These are phyloP conservation scores for Cairina moschata DNA, from an alignment of 2,113 vertebrate genomes.

Conservation along the genomic window DNA sequence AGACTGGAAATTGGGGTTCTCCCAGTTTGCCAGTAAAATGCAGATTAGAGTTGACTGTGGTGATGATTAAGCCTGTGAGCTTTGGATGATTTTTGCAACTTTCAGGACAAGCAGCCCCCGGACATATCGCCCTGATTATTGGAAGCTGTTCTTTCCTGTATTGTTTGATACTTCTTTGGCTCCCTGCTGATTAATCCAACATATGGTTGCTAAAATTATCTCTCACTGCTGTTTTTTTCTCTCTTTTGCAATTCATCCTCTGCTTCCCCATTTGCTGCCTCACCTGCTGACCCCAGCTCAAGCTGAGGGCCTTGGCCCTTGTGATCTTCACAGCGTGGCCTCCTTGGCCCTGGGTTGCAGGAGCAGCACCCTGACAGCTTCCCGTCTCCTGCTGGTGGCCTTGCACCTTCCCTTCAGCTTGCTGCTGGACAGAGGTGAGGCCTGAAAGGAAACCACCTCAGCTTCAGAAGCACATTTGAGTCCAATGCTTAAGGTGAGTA, in stretches of 20 bases:
- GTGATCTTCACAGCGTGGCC: not conserved
- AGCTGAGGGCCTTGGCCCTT: not conserved
- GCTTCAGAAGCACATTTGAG: not conserved
- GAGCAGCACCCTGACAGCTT: not conserved
- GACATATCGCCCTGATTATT: not conserved
- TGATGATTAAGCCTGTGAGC: not conserved
- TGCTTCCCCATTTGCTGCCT: not conserved
- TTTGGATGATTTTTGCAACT: not conserved
- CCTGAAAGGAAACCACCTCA: not conserved
- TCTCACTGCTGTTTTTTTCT: not conserved
- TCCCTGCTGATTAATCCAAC: not conserved
- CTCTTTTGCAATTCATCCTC: not conserved
- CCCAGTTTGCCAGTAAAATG: not conserved
- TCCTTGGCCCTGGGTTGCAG: not conserved
- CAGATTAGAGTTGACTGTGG: too few species aligned
- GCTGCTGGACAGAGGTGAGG: not conserved
- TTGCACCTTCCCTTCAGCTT: not conserved
- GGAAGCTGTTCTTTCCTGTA: not conserved
- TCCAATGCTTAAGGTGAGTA: rapidly evolving
- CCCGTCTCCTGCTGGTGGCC: not conserved
- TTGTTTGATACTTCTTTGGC: not conserved
- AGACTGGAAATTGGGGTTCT: not conserved
- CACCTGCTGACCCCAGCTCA: not conserved
- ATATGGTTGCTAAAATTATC: not conserved
- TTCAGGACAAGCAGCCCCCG: not conserved